Percentiles rank a stretch among this genome's conserved stretches.
phyloP scores from a whole-genome alignment of 2,797 vertebrate genomes.

The Neosilurus hyrtlii region DNA sequence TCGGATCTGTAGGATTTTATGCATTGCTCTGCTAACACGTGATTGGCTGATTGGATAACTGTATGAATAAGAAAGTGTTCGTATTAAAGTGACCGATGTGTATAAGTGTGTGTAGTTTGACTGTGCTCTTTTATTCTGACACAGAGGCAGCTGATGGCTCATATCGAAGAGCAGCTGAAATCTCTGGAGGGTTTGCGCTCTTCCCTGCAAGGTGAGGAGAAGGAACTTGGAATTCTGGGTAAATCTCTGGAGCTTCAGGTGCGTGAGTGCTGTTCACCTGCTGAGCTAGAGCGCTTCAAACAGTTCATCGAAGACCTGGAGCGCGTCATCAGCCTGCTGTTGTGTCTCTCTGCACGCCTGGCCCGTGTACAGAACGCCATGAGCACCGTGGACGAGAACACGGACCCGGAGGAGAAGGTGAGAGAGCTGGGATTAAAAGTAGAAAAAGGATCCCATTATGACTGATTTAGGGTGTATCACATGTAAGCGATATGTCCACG shows the following conservation, averaged over 20 bases:
- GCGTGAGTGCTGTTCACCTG: conserved; percentile 69
- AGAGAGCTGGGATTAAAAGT: conserved; percentile 39
- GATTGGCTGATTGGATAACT: not conserved
- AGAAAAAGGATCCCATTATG: not conserved
- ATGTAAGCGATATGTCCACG: too few relatives aligned
- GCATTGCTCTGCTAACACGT: not conserved
- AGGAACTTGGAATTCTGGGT: conserved; percentile 63
- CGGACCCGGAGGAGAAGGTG: conserved; percentile 87
- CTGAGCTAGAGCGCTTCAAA: conserved; percentile 83
- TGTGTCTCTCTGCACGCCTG: conserved; percentile 88
- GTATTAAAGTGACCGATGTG: not conserved
- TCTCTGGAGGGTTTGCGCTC: conserved; percentile 66
- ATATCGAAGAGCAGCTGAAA: conserved; percentile 70
- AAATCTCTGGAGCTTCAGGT: conserved; percentile 71
- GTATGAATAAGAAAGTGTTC: not conserved
- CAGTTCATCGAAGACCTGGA: conserved; percentile 91
- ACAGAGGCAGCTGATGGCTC: conserved; percentile 75
- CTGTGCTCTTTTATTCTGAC: not conserved
- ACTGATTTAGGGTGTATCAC: not conserved
- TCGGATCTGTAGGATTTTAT: not conserved
- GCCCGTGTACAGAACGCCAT: conserved; percentile 86
- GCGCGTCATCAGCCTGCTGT: conserved; percentile 89
- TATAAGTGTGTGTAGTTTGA: not conserved
- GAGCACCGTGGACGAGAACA: conserved; percentile 72
- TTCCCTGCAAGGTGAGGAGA: conserved; percentile 64